A percentile compares a stretch with the other conserved stretches of the same genome.
Evolutionary conservation across 2,888 invertebrate genomes (phyloP).

Genomic region (Nemotelus nigrinus): DNA sequence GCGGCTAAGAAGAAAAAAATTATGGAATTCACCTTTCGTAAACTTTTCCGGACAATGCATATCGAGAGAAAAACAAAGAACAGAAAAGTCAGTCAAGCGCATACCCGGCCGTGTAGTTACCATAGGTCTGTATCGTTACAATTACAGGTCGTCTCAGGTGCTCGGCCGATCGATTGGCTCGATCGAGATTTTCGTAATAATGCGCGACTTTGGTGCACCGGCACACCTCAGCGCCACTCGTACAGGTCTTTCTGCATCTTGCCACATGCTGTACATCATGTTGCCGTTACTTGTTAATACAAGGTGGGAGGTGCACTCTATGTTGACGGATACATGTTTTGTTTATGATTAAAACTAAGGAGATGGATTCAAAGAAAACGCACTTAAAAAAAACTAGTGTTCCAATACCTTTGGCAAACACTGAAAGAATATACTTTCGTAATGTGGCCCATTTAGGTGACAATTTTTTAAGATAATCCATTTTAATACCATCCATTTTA

Average conservation of each 20-base stretch:
- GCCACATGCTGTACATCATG: constrained; percentile 27
- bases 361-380: too few species aligned
- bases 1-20: constrained; percentile 4
- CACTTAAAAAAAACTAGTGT: too few species aligned
- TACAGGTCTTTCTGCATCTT: not conserved
- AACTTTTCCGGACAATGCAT: constrained; percentile 37
- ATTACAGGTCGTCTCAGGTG: constrained; percentile 36
- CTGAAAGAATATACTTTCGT: too few species aligned
- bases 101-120: not conserved
- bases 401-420: too few species aligned
- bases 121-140: not conserved
- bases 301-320: constrained; percentile 25
- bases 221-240: constrained; percentile 18
- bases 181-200: constrained; percentile 49
- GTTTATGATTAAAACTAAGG: constrained; percentile 14
- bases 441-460: too few species aligned
- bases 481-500: too few species aligned
- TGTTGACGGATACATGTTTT: constrained; percentile 32
- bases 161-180: constrained; percentile 42
- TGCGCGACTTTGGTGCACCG: constrained; percentile 29
- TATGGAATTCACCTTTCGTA: constrained; percentile 38
- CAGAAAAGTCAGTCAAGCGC: constrained; percentile 6
- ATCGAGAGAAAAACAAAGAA: constrained; percentile 27
- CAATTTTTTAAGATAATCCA: too few species aligned
- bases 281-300: not conserved